Conservation (phyloP, 1,140 invertebrate genomes). For the Thaumatotibia leucotreta region DNA sequence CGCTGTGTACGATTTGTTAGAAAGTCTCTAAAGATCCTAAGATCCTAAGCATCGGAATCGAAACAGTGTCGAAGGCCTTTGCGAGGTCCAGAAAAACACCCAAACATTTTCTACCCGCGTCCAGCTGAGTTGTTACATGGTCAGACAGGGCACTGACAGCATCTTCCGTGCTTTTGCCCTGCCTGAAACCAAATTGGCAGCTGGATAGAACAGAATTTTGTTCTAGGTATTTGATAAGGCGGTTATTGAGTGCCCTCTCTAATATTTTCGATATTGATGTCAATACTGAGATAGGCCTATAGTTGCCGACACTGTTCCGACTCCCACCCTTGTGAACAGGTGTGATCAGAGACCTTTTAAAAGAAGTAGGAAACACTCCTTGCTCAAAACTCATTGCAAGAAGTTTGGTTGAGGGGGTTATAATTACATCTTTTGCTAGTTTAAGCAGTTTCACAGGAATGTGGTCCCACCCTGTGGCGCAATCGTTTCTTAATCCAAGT, state of each 20-base stretch:
- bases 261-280: neutral
- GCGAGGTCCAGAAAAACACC: constrained; percentile 25
- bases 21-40: neutral
- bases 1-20: no score
- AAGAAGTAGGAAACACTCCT: constrained; percentile 13
- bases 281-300: constrained; percentile 21
- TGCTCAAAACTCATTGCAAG: neutral
- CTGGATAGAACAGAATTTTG: neutral
- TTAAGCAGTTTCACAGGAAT: constrained; percentile 13
- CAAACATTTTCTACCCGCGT: constrained; percentile 14
- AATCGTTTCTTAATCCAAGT: constrained; percentile 18
- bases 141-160: neutral
- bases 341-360: constrained; percentile 16
- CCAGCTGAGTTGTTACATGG: neutral
- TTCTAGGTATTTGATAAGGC: neutral
- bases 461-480: constrained; percentile 17
- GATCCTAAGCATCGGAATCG: constrained; percentile 12
- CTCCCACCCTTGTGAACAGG: constrained; percentile 14
- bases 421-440: neutral
- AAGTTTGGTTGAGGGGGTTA: constrained; percentile 5
- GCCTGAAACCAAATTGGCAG: neutral
- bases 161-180: neutral
- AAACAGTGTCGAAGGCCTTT: no score
- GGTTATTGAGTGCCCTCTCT: no score
- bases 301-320: no score